Base-by-base conservation (phyloP, 1,140 invertebrate species). In the Ladona fulva region DNA sequence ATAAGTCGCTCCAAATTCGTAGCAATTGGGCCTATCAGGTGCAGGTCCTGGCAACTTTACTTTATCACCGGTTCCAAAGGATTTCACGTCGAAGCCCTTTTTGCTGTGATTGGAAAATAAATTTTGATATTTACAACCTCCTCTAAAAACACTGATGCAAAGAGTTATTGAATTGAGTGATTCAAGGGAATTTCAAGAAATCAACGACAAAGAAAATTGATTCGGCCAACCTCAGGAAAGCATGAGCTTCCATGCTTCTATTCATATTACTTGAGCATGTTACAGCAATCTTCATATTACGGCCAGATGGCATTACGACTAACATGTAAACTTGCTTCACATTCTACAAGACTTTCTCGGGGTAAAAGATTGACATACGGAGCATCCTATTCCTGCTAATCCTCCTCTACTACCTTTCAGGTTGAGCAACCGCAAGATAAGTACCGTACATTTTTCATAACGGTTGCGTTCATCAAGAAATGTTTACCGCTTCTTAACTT, bases 261-360 rank as follows among this genome's bases (percentile, higher is more conserved):
- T 99, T 99, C 95, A 99, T 99, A 85, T 99, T 99, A 82, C 96
- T 98, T 7, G 97, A 99, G 86, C 98, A 99, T 80, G 98, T 95
- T 74, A 99, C 96, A 14, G 97, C 97, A 82, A 98, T 90, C 83
- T 89, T 92, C 81, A 97, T 75, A 24, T 42, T 42, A 75, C 74
- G 24, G 10, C 24, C 10, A 6, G 16, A 25, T 19, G 74, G 74
- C 74, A 75, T 75, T 5, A 42, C 1, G 19, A 66, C 12, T 66
- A 6, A 19, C n/a, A 75, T 16, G 5, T 24, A 75, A 75, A 37
- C 29, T 37, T 37, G 29, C 1, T 37, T 37, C 29, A 37, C 29
- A 37, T 37, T 37, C 29, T 8, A 37, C 8, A 37, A 37, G 8
- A 5, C 29, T 37, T 8, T 37, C 8, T 37, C 29, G 1, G 29